phyloP scores from a whole-genome alignment of 2,888 invertebrate species.

The Corbicula japonica region DNA sequence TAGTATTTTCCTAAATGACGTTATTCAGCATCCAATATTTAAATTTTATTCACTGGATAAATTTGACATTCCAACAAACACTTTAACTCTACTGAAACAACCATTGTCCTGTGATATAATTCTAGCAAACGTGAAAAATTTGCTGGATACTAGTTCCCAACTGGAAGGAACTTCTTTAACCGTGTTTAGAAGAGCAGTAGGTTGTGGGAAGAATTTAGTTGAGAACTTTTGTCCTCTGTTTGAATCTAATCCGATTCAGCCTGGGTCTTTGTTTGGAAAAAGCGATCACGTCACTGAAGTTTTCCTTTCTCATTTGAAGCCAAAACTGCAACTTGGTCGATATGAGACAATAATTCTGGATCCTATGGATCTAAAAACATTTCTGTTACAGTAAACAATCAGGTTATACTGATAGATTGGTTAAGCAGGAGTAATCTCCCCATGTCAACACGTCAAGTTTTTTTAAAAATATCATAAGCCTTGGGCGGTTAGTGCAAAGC shows the following conservation, averaged over 20 bases:
- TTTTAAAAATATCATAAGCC: too few species aligned
- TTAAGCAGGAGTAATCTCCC: too few species aligned
- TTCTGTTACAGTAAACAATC: slow-evolving; percentile 41
- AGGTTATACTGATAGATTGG: too few species aligned
- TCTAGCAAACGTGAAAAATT: slow-evolving; percentile 62
- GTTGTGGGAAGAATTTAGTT: slow-evolving; percentile 20
- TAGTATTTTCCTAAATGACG: slow-evolving; percentile 58
- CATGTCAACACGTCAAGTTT: too few species aligned
- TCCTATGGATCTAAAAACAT: slow-evolving; percentile 66
- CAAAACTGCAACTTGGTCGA: slow-evolving; percentile 13
- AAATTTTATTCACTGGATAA: slow-evolving; percentile 37
- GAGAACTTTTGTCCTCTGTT: slow-evolving; percentile 43
- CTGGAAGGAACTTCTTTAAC: slow-evolving; percentile 59
- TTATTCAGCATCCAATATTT: slow-evolving; percentile 62
- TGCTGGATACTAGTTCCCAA: slow-evolving; percentile 23
- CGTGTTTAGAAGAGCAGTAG: slow-evolving; percentile 44
- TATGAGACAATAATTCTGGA: slow-evolving; percentile 23
- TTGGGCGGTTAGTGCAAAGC: too few species aligned
- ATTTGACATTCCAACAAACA: slow-evolving; percentile 1
- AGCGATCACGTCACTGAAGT: slow-evolving; percentile 43
- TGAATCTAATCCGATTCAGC: slow-evolving; percentile 31
- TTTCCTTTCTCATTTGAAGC: slow-evolving; percentile 50
- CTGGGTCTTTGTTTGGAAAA: slow-evolving; percentile 31
- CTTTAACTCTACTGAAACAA: slow-evolving; percentile 34
- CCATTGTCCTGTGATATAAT: slow-evolving; percentile 55